phyloP scores from a whole-genome alignment of 2,888 invertebrate genomes.

The Xanthorhoe spadicearia region DNA sequence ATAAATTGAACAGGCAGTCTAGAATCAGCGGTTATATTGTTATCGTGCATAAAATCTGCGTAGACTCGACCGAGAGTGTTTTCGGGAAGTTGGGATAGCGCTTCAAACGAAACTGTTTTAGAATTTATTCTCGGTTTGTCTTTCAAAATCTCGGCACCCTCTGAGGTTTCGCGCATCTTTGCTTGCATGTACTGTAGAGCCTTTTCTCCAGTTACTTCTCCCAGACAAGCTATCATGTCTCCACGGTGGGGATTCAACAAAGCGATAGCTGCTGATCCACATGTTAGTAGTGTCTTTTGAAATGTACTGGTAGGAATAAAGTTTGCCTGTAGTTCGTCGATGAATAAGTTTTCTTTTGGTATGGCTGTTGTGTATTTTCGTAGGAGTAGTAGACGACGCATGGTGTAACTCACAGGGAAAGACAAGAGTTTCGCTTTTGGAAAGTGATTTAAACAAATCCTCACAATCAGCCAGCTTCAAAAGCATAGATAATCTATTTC shows the following conservation, averaged over 20 bases:
- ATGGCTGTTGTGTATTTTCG: conserved; percentile 50
- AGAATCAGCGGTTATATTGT: conserved; percentile 97
- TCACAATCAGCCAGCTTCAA: background rate
- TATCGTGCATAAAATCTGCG: conserved; percentile 91
- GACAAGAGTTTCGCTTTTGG: background rate
- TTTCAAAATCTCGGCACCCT: conserved; percentile 90
- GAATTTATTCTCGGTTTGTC: conserved; percentile 95
- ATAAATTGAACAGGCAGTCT: conserved; percentile 96
- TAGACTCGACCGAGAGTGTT: conserved; percentile 95
- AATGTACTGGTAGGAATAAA: conserved; percentile 87
- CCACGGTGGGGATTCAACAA: conserved; percentile 91
- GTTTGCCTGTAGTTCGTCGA: conserved; percentile 86
- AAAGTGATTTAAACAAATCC: background rate
- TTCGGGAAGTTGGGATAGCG: conserved; percentile 88
- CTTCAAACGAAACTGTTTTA: conserved; percentile 89
- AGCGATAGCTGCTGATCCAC: conserved; percentile 95
- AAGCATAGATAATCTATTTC: no score
- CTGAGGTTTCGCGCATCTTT: conserved; percentile 90
- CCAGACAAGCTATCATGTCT: conserved; percentile 97
- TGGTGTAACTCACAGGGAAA: conserved; percentile 19
- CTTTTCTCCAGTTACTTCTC: conserved; percentile 93
- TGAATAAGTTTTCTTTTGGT: conserved; percentile 73
- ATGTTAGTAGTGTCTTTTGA: conserved; percentile 91
- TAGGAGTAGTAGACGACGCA: conserved; percentile 47
- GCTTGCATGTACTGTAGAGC: conserved; percentile 89